Evolutionary conservation across 2,888 invertebrate species (phyloP).

Genomic region (Invenusta paracnida): DNA sequence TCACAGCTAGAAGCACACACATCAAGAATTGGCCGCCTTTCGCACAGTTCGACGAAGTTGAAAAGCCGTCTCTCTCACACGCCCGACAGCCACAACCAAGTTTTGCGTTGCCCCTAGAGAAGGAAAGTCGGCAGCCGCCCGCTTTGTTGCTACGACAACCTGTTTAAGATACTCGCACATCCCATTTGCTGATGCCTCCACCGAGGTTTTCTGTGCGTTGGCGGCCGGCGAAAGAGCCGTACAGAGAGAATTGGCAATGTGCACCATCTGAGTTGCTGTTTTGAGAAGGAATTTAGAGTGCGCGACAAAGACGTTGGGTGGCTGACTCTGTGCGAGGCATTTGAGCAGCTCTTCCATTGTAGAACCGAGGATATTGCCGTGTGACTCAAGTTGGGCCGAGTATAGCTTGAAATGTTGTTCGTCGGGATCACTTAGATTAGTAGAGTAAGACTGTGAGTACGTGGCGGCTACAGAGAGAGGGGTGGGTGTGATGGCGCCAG

Average conservation of each 20-base stretch:
- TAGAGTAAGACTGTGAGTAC: not conserved
- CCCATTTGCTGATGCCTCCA: not conserved
- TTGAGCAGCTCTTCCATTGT: not conserved
- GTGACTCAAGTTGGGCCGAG: constrained; percentile 1
- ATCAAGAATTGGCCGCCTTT: not conserved
- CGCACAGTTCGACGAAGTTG: constrained; percentile 1
- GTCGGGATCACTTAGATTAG: not conserved
- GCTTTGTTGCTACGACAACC: not conserved
- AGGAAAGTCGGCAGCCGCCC: not conserved
- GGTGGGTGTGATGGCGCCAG: not conserved
- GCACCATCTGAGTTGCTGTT: not conserved
- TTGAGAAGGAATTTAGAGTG: constrained; percentile 12
- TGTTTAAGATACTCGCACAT: not conserved
- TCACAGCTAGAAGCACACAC: too few species aligned
- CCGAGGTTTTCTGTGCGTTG: not conserved
- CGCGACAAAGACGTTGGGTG: constrained; percentile 16
- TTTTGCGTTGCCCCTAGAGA: not conserved
- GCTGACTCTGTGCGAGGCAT: constrained; percentile 11
- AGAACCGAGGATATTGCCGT: not conserved
- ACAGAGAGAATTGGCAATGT: constrained; percentile 8
- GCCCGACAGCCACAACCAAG: not conserved
- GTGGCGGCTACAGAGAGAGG: not conserved
- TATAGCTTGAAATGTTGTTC: not conserved
- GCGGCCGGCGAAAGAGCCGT: not conserved
- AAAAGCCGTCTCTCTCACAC: not conserved